Evolutionary conservation across 2,113 vertebrate genomes (phyloP).

Genomic region (Prietella phreatophila): DNA sequence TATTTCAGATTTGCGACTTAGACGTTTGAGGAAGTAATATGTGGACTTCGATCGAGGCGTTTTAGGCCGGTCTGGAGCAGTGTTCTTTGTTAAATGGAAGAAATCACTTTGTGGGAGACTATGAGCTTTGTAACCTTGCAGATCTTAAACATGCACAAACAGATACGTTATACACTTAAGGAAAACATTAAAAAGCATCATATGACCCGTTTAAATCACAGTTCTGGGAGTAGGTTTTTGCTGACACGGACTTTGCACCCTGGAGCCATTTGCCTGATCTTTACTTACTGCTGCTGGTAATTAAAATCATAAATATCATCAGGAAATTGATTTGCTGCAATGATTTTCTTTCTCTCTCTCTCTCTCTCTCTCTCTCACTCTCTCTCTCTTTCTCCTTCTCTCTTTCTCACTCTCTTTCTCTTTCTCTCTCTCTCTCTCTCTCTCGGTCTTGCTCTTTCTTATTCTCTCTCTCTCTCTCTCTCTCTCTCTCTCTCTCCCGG

Average conservation of each 20-base stretch:
- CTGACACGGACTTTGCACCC: conserved; percentile 68
- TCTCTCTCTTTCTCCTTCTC: not conserved
- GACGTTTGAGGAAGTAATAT: too few relatives aligned
- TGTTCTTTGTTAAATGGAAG: too few relatives aligned
- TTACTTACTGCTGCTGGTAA: conserved; percentile 24
- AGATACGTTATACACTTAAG: too few relatives aligned
- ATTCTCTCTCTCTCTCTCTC: conserved; percentile 8
- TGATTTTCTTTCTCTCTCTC: conserved; percentile 1
- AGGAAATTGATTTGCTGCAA: conserved; percentile 45
- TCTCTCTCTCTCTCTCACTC: not conserved
- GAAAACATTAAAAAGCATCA: too few relatives aligned
- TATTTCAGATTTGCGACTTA: too few relatives aligned
- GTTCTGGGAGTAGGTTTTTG: conserved; percentile 58
- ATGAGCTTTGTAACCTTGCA: too few relatives aligned
- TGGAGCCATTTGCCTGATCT: conserved; percentile 47
- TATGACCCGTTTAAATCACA: not conserved
- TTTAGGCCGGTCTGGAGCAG: too few relatives aligned
- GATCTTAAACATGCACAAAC: too few relatives aligned
- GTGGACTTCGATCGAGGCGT: too few relatives aligned
- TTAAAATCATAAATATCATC: conserved; percentile 52
- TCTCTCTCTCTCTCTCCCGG: too few relatives aligned
- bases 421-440: conserved; percentile 15
- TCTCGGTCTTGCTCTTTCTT: not conserved
- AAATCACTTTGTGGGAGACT: too few relatives aligned
- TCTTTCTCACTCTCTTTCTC: not conserved